Evolutionary conservation across 2,797 vertebrate genomes (phyloP), one percentile per base, ranked within the genome.

Genomic region (Holocentrus rufus): DNA sequence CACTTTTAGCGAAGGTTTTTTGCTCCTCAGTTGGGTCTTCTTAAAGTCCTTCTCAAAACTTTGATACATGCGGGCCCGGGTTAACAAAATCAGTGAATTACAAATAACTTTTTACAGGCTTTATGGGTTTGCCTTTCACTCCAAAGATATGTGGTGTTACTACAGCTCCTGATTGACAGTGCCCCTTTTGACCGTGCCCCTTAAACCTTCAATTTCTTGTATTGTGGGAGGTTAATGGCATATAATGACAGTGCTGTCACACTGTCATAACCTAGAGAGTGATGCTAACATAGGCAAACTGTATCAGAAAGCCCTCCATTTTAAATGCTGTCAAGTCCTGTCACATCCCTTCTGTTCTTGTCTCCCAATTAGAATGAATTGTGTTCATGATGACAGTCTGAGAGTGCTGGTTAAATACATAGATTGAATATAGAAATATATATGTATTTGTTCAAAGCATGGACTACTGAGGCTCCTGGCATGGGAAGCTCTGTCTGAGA

Each of bases 371-470:
- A 6, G 54, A 23, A 34, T 55, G 31, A 25, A 7, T 17, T 31
- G 65, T 7, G 18, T 23, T 47, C 42, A 50, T 1, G 27, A 44
- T 50, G 18, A 73, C 34, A 66, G 25, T 49, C 20, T 44, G 42
- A 70, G 6, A 50, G 46, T 5, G 27, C 10, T n/a, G 20, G 22
- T 54, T 7, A 53, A 27, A 55, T 17, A 54, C 65, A 17, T 22
- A 27, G 1, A 61, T 47, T 64, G 4, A 71, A 22, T 56, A 39
- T 17, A 55, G 49, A 50, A 23, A 53, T 54, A 54, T 54, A 23
- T 7, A 23, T 59, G 2, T 47, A 55, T 52, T 72, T 80, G 36
- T 55, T 57, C n/a, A 68, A 75, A 75, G 53, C 80, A 69, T 69
- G 34, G 58, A 7, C 42, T 7, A 47, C 66, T 60, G 50, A 69